Conservation (phyloP, 2,888 invertebrate species). For the Chalcosyrphus nemorum region DNA sequence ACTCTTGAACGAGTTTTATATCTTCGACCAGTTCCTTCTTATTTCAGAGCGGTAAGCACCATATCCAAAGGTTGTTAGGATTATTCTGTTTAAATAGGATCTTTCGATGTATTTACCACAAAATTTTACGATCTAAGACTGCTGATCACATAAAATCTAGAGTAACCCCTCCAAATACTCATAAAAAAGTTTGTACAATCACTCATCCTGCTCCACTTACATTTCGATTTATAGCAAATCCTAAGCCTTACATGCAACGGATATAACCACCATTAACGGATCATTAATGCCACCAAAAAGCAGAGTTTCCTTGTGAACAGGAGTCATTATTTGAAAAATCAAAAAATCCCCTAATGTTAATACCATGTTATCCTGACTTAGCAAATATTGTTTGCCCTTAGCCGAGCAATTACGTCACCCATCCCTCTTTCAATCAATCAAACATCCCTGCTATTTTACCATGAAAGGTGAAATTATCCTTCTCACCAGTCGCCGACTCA, state of each 20-base stretch:
- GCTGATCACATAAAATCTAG: too few species aligned
- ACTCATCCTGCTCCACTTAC: background rate
- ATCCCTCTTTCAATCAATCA: constrained; percentile 1
- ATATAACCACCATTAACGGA: constrained; percentile 1
- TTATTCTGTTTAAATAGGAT: too few species aligned
- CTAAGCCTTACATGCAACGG: background rate
- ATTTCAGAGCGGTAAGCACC: too few species aligned
- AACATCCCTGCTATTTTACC: background rate
- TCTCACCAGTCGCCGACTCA: background rate
- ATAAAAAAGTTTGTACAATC: background rate
- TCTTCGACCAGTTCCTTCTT: too few species aligned
- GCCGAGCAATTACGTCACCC: background rate
- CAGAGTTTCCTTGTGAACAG: background rate
- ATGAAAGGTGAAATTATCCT: constrained; percentile 5
- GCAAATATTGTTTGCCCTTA: background rate
- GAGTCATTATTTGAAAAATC: background rate
- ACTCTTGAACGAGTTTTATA: too few species aligned
- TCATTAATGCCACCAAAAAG: background rate
- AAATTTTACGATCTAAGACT: too few species aligned
- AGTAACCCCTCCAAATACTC: background rate
- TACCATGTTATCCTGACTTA: constrained; percentile 8
- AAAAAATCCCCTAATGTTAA: background rate
- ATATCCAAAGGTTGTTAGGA: too few species aligned
- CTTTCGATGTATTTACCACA: too few species aligned
- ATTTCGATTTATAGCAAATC: background rate